Percentiles rank a stretch among this genome's conserved stretches.
Evolutionary conservation across 2,888 invertebrate species (phyloP).

Genomic region (Malachius bipustulatus): DNA sequence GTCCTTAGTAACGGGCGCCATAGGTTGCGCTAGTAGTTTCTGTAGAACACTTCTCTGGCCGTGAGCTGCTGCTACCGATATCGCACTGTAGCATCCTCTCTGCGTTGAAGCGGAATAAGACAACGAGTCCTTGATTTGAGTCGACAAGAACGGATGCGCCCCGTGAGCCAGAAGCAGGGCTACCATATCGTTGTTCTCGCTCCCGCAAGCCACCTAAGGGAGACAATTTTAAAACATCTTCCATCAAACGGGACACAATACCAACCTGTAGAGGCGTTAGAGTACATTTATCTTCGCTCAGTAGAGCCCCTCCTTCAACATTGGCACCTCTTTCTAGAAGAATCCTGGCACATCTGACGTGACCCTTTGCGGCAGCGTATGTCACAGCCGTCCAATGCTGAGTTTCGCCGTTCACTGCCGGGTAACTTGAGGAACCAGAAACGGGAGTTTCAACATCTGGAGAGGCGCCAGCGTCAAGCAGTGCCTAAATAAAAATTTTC

Average conservation of each 20-base stretch:
- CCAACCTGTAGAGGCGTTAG: slow-evolving; percentile 74
- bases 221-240: slow-evolving; percentile 2
- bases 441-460: slow-evolving; percentile 73
- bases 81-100: slow-evolving; percentile 76
- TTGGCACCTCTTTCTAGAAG: slow-evolving; percentile 69
- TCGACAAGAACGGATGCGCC: slow-evolving; percentile 79
- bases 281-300: slow-evolving; percentile 75
- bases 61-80: slow-evolving; percentile 82
- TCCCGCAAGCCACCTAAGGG: slow-evolving; percentile 61
- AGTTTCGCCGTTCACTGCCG: slow-evolving; percentile 50
- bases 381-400: slow-evolving; percentile 83
- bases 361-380: slow-evolving; percentile 59
- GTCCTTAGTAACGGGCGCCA: slow-evolving; percentile 53
- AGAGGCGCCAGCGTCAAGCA: slow-evolving; percentile 64
- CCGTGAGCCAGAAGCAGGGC: slow-evolving; percentile 69
- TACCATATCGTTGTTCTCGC: slow-evolving; percentile 69
- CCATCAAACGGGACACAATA: slow-evolving; percentile 3
- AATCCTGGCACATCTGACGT: slow-evolving; percentile 43
- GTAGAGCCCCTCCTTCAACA: slow-evolving; percentile 74
- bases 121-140: slow-evolving; percentile 68
- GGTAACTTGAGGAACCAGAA: slow-evolving; percentile 38
- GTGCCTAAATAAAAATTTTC: slow-evolving; percentile 24
- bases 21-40: slow-evolving; percentile 62
- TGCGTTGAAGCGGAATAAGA: slow-evolving; percentile 81
- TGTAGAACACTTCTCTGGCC: slow-evolving; percentile 71